phyloP scores from a whole-genome alignment of 2,113 vertebrate genomes.

The Ictidomys tridecemlineatus region DNA sequence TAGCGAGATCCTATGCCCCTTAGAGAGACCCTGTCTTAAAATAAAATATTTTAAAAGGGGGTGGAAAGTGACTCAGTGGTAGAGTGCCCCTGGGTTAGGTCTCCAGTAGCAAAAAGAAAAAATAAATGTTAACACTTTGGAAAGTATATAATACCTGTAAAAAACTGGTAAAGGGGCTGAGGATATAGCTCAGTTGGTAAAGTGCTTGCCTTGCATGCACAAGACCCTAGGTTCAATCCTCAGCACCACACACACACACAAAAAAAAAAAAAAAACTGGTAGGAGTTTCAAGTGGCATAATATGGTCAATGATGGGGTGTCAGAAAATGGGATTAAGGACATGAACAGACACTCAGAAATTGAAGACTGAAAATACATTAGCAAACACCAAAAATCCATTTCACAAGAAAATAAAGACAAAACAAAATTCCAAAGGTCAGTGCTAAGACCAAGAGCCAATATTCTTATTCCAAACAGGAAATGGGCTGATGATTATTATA shows the following conservation, averaged over 20 bases:
- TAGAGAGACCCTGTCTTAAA: too few species aligned
- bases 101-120: too few species aligned
- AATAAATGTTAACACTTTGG: neutral
- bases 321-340: constrained; percentile 22
- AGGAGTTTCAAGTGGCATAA: neutral
- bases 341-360: neutral
- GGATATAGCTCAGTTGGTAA: too few species aligned
- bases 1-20: too few species aligned
- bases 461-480: neutral
- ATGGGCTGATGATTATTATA: neutral
- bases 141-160: neutral
- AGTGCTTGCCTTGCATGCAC: too few species aligned
- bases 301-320: neutral
- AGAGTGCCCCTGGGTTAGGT: too few species aligned
- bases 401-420: neutral
- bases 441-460: neutral
- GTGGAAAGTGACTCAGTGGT: too few species aligned
- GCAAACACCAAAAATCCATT: neutral
- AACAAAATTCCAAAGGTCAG: neutral
- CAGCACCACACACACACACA: too few species aligned
- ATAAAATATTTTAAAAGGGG: too few species aligned
- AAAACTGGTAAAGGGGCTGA: neutral
- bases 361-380: neutral
- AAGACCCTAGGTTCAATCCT: too few species aligned
- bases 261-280: neutral